Base-by-base conservation (phyloP, 2,797 vertebrate genomes). In the Miichthys miiuy region DNA sequence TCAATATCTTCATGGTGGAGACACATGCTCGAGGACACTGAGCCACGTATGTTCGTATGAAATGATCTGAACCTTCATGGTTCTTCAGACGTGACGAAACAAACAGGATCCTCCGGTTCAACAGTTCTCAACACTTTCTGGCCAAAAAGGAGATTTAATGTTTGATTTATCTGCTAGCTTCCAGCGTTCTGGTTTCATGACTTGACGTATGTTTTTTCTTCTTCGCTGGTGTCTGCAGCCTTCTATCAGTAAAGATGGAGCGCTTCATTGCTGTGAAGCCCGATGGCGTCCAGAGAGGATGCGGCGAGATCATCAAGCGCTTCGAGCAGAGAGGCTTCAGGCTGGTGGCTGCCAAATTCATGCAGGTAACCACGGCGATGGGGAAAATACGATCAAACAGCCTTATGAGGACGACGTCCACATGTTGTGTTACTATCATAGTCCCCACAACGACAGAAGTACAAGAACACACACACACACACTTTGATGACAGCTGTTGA, bases 181-280 rank as follows among this genome's bases (percentile, higher is more conserved):
- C 6, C 30, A 30, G 34, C 34, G 34, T 30, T 30, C 30, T 30
- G 6, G 5, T 30, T 6, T 30, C 11, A 42, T 44, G 11, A 13
- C 42, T 13, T 12, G 2, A 44, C 11, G 13, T 44, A 41, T 12
- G 48, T 51, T 42, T 6, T 10, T 23, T 70, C 67, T 67, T 68
- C 68, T 58, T 69, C 16, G 34, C n/a, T 20, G 34, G 20, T 55
- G 12, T 52, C 14, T 25, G 66, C 30, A 78, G 71, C 64, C 66
- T 23, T 27, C 0, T 54, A 42, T 80, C 9, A 96, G 89, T 86
- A 46, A 79, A 89, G 70, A 85, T 93, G 0, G 97, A 99, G 77
- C 96, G 94, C 9, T 98, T 99, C 91, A 95, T 98, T 0, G 97
- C 97, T 1, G 95, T 99, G 91, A 99, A 99, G 78, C 98, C 98